These are phyloP conservation scores for Portunus trituberculatus DNA, from an alignment of 1,140 invertebrate species.

Conservation along the genomic window DNA sequence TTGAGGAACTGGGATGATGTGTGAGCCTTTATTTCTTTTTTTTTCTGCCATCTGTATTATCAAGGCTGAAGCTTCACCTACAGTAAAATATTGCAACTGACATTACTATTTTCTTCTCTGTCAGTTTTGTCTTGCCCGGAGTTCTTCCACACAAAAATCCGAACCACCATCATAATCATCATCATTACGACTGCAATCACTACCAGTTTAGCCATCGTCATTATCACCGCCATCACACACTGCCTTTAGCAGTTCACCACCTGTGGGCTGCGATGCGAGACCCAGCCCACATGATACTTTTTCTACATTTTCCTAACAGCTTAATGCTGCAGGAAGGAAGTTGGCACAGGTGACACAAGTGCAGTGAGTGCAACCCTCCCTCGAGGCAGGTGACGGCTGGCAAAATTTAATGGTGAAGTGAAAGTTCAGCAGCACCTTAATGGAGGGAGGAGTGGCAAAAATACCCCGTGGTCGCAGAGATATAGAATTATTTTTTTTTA, in stretches of 20 bases:
- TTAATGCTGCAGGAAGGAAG: neutral
- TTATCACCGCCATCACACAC: neutral
- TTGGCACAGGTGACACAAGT: neutral
- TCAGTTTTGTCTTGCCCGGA: no score
- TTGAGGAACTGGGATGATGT: no score
- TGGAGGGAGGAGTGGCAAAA: neutral
- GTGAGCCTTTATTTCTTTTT: no score
- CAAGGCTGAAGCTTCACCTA: no score
- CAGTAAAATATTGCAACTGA: no score
- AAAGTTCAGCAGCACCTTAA: constrained; percentile 8
- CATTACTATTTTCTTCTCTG: no score
- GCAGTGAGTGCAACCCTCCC: neutral
- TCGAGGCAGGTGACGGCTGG: neutral
- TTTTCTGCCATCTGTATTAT: no score
- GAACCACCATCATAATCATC: neutral
- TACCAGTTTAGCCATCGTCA: no score
- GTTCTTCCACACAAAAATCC: no score
- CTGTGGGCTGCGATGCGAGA: neutral
- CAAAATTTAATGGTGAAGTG: neutral
- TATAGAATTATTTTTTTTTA: no score
- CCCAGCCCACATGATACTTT: neutral
- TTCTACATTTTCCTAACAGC: neutral
- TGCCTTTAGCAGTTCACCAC: neutral
- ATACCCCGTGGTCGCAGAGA: neutral
- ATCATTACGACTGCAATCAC: neutral